These are phyloP conservation scores for Tipula lateralis DNA, from an alignment of 2,888 invertebrate genomes.

Conservation along the genomic window DNA sequence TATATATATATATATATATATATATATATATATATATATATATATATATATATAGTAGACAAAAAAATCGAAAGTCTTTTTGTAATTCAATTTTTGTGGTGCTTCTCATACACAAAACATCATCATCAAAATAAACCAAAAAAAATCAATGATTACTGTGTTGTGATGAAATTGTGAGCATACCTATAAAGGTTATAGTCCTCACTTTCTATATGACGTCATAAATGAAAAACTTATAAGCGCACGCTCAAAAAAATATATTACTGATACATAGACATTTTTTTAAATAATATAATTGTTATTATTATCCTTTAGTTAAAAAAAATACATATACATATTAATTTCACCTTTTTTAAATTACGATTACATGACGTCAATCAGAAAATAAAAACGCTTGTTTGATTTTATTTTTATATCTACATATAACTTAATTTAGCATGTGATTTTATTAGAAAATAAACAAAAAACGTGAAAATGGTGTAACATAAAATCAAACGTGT, in stretches of 20 bases:
- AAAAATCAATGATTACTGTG: constrained; percentile 16
- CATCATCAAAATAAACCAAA: neutral
- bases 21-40: neutral
- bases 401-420: neutral
- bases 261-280: neutral
- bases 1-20: neutral
- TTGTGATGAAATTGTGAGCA: neutral
- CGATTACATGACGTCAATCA: constrained; percentile 26
- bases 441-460: constrained; percentile 21
- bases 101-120: constrained; percentile 19
- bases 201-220: constrained; percentile 24
- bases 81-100: neutral
- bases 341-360: constrained; percentile 14
- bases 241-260: neutral
- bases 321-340: neutral
- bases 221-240: neutral
- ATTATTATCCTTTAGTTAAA: neutral
- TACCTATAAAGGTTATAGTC: neutral
- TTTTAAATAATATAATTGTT: constrained; percentile 6
- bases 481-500: constrained; percentile 28
- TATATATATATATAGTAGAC: neutral
- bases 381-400: constrained; percentile 3
- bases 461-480: constrained; percentile 26
- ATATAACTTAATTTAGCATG: constrained; percentile 14
- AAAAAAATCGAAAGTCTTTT: constrained; percentile 24